Conservation (phyloP, 1,140 invertebrate genomes). For the Camponotus floridanus region DNA sequence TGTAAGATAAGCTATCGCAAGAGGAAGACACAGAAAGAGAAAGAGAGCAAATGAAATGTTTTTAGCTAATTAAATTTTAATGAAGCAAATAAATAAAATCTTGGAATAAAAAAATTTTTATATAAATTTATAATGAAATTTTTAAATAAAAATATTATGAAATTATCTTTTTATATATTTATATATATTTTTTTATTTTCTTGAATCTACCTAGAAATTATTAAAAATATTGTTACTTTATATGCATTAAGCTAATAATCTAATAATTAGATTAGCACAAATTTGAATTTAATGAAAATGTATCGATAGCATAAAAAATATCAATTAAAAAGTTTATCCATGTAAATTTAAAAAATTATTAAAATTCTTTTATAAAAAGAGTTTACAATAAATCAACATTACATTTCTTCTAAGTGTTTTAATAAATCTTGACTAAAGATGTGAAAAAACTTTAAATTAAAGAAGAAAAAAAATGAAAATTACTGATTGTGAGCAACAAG, state of each 20-base stretch:
- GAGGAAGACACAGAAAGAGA: no score
- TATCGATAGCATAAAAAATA: neutral
- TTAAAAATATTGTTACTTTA: neutral
- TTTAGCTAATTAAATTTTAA: neutral
- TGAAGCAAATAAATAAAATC: neutral
- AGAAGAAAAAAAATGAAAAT: constrained; percentile 7
- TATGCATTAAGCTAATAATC: neutral
- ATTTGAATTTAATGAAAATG: neutral
- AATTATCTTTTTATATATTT: neutral
- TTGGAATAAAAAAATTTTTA: neutral
- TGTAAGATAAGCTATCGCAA: neutral
- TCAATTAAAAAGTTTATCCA: neutral
- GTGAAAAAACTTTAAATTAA: constrained; percentile 37
- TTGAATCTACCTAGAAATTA: neutral
- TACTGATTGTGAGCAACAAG: neutral
- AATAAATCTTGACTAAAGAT: constrained; percentile 18
- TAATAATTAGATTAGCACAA: constrained; percentile 7
- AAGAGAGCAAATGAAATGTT: neutral
- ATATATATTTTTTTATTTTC: neutral
- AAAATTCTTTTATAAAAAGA: neutral
- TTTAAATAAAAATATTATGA: neutral
- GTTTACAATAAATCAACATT: neutral
- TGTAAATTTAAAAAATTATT: constrained; percentile 10
- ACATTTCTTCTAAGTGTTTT: constrained; percentile 1
- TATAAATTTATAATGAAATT: neutral